Evolutionary conservation across 2,888 invertebrate genomes (phyloP), one percentile per base, ranked within the genome.

Genomic region (Lordiphosa andalusiaca): DNA sequence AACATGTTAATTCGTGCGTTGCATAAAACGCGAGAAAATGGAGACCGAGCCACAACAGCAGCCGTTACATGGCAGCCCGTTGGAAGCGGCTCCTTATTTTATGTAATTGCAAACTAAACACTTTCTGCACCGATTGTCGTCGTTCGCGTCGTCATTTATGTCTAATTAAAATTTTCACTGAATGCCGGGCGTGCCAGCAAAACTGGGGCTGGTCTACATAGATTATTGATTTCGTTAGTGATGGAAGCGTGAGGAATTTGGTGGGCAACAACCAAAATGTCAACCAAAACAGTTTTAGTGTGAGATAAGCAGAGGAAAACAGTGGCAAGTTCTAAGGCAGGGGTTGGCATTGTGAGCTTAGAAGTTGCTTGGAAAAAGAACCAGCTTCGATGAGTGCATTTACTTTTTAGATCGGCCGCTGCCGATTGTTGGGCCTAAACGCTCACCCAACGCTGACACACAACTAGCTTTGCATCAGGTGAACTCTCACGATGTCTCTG

Each of bases 101-200:
- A 84, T 81, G 80, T 81, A 81, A 81, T 81, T 81, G 85, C 61
- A 63, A 78, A 62, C 84, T 78, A 84, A 81, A 81, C 80, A 81
- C 80, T 81, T 81, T 85, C 80, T 54, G 80, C 49, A 63, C 48
- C 64, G 62, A 76, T 53, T 35, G 56, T 39, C 57, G 50, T 19
- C 38, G 47, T 46, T 33, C 42, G 25, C 68, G 7, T 7, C 62
- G 36, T 57, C 78, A 82, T 84, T 80, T 85, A 85, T 85, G 80
- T 84, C 83, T 85, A 85, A 81, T 81, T 81, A 82, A 81, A 81
- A 82, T 84, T 62, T 44, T 67, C 64, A 50, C 65, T 69, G 69
- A 69, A 76, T 77, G 61, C 74, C 70, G 44, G 38, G 50, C 71
- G 61, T 81, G 61, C 78, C 74, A 73, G 59, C 54, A 57, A 56